Evolutionary conservation across 2,888 invertebrate species (phyloP), one percentile per base, ranked within the genome.

Genomic region (Macropis europaea): DNA sequence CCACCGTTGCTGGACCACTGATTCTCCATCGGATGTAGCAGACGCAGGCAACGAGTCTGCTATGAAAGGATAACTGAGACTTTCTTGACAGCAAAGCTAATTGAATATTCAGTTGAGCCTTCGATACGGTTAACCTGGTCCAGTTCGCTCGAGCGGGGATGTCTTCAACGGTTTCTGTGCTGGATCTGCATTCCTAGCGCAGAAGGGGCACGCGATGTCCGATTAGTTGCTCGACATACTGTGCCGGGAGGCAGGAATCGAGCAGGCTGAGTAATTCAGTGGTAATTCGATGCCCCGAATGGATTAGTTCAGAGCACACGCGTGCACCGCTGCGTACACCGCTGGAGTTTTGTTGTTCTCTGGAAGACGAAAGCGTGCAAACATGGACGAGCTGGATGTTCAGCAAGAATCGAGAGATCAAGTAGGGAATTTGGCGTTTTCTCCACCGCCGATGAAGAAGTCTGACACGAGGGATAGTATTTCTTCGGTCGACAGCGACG

Each of bases 401-500:
- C 88, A 87, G 42, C 86, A 84, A 52, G 90, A 90, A 63, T 86
- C 83, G 3, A 77, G 86, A 62, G 90, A 90, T 52, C 86, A 89
- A 68, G 82, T 89, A 11, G 87, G 88, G 28, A 88, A 81, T 24
- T 76, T 89, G 61, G 77, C 85, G n/a, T 87, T 89, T 38, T 87
- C 87, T 7, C 90, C 90, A 34, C 90, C 90, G 1, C 90, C 91
- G 28, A 90, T 91, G 87, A 92, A 91, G 78, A 90, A 92, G 71
- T 90, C 92, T 59, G 92, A 92, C 77, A 92, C 92, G 19, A 90
- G 92, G 40, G 93, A 93, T 84, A 92, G 93, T 72, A 92, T 93
- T 54, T 93, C 93, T 2, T 93, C 93, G 11, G 91, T 92, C 63
- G 93, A 93, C 86, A 93, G 93, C 79, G 93, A 93, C 76, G 91